Evolutionary conservation across 2,888 invertebrate species (phyloP).

Genomic region (Xestia xanthographa): DNA sequence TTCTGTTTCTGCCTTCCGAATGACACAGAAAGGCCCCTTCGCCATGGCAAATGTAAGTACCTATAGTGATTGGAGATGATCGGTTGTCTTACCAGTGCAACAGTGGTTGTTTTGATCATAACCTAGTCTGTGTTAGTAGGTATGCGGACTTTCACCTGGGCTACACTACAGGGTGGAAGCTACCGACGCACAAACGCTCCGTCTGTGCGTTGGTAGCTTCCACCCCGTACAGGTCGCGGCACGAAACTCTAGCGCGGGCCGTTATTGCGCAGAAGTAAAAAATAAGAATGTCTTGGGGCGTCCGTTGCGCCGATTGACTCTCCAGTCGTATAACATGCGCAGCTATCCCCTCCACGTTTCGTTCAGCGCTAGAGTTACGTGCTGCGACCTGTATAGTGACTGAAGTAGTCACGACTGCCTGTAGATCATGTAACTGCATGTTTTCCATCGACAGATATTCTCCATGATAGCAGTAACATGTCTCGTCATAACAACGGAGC

Average conservation of each 20-base stretch:
- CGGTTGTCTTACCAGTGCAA: not conserved
- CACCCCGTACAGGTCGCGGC: no score
- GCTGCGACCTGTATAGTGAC: no score
- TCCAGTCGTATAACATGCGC: no score
- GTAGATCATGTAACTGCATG: not conserved
- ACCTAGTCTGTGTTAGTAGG: not conserved
- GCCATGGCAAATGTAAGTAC: not conserved
- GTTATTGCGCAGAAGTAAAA: no score
- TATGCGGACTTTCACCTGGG: not conserved
- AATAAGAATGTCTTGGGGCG: no score
- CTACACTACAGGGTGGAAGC: not conserved
- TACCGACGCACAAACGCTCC: no score
- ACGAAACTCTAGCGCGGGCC: no score
- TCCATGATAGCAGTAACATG: conserved; percentile 78
- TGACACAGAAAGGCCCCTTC: not conserved
- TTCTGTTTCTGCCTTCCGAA: not conserved
- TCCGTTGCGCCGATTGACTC: no score
- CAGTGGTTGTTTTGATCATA: not conserved
- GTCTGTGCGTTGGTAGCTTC: no score
- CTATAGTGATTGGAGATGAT: not conserved
- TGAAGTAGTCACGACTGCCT: not conserved
- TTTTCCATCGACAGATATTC: conserved; percentile 74
- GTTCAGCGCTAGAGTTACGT: no score
- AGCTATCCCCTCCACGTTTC: no score
- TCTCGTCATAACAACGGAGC: conserved; percentile 81